Evolutionary conservation across 2,113 vertebrate species (phyloP).

Genomic region (Tragelaphus buxtoni): DNA sequence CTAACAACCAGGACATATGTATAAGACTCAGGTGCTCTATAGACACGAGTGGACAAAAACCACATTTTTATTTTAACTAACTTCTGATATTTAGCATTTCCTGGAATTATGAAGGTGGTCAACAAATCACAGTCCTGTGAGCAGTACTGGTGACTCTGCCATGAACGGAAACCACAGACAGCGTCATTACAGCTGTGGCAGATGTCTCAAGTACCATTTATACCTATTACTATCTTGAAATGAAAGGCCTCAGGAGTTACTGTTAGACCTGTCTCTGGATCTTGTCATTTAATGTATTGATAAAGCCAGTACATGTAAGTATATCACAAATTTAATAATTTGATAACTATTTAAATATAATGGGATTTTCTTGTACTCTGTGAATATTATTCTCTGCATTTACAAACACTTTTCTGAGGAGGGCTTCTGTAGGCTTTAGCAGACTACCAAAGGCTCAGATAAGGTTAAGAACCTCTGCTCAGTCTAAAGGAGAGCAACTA

Average conservation of each 20-base stretch:
- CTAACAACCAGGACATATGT: background rate
- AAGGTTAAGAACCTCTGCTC: background rate
- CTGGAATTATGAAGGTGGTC: background rate
- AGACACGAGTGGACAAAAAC: background rate
- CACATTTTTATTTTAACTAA: background rate
- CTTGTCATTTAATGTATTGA: background rate
- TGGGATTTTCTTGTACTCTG: background rate
- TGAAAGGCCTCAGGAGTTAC: background rate
- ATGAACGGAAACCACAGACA: background rate
- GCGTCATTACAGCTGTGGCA: background rate
- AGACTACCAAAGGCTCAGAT: background rate
- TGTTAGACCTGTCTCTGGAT: background rate
- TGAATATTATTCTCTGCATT: conserved; percentile 20
- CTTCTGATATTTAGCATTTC: background rate
- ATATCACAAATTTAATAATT: background rate
- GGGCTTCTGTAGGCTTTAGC: background rate
- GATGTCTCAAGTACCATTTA: background rate
- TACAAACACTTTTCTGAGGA: background rate
- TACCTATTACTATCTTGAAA: background rate
- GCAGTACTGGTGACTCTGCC: background rate
- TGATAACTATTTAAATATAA: conserved; percentile 40
- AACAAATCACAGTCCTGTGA: background rate
- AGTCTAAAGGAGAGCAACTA: background rate
- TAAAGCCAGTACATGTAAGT: background rate
- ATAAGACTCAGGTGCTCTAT: background rate